Evolutionary conservation across 2,113 vertebrate species (phyloP), one percentile per base, ranked within the genome.

Genomic region (Strix aluco): DNA sequence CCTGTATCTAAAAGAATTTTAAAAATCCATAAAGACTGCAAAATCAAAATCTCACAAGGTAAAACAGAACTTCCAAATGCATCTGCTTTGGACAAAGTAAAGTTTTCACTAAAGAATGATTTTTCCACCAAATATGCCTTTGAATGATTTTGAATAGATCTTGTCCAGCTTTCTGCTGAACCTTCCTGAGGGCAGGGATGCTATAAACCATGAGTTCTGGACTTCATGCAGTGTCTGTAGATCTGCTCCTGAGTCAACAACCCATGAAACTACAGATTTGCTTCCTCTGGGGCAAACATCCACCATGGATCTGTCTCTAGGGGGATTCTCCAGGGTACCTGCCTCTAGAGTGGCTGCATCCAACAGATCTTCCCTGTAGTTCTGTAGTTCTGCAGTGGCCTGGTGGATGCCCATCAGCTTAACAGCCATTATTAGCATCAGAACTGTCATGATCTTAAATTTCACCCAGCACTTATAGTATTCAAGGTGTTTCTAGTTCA

Each of bases 281-380:
- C 2, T 79, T 20, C 13, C 8, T 38, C 19, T 42, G 51, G 11
- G 16, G 9, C 6, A 51, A 61, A 73, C 0, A 0, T 34, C 19
- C 10, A 30, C 25, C 5, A 13, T 23, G 22, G 22, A 25, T 66
- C 51, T 85, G 36, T 32, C 32, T 72, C 16, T 32, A 11, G 65
- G 13, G 3, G 9, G n/a, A 47, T 86, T 34, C 29, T 74, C 6
- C 32, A n/a, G 29, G 7, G 3, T 52, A 10, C 4, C 19, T 51
- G 25, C 34, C 4, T 4, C 23, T 40, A 17, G 20, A 62, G 20
- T 5, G 1, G 3, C 13, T 62, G 6, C 9, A 38, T 7, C 72
- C 75, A 13, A 18, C 11, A n/a, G 12, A 47, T 52, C 57, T 66
- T 57, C 14, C 52, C 20, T 66, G 4, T 2, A 21, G 47, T 88